A percentile compares a stretch with the other conserved stretches of the same genome.
Evolutionary conservation across 2,113 vertebrate species (phyloP).

Genomic region (Galbula dea): DNA sequence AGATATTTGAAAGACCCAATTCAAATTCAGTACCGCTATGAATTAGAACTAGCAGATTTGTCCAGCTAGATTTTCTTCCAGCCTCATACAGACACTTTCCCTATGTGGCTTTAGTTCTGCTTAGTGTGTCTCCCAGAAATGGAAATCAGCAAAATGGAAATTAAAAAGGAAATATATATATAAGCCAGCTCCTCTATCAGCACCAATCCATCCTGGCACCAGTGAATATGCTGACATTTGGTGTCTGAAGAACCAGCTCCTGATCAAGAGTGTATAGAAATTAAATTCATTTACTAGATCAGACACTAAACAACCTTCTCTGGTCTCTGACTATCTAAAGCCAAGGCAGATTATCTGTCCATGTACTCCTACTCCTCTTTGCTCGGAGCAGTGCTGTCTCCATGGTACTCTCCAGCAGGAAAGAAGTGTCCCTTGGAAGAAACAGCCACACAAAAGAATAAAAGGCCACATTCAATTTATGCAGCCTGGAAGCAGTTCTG

Average conservation of each 20-base stretch:
- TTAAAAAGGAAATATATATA: not conserved
- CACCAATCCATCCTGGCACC: not conserved
- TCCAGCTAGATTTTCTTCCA: not conserved
- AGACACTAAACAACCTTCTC: not conserved
- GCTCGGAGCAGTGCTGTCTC: not conserved
- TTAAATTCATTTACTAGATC: not conserved
- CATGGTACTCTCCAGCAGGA: not conserved
- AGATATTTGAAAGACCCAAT: not conserved
- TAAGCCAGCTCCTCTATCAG: not conserved
- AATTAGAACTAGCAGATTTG: not conserved
- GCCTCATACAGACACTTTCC: not conserved
- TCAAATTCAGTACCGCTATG: not conserved
- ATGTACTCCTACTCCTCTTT: not conserved
- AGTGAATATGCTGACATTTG: not conserved
- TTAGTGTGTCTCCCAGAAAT: not conserved
- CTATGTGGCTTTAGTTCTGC: not conserved
- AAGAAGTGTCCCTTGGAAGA: not conserved
- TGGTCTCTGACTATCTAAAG: not conserved
- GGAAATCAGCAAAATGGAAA: conserved; percentile 17
- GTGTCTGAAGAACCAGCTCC: not conserved
- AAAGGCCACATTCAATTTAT: not conserved
- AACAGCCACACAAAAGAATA: not conserved
- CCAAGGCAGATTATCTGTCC: not conserved
- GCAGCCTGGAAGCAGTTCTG: not conserved
- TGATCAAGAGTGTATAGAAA: not conserved